Base-by-base conservation (phyloP, 2,113 vertebrate species). In the Loxodonta africana region DNA sequence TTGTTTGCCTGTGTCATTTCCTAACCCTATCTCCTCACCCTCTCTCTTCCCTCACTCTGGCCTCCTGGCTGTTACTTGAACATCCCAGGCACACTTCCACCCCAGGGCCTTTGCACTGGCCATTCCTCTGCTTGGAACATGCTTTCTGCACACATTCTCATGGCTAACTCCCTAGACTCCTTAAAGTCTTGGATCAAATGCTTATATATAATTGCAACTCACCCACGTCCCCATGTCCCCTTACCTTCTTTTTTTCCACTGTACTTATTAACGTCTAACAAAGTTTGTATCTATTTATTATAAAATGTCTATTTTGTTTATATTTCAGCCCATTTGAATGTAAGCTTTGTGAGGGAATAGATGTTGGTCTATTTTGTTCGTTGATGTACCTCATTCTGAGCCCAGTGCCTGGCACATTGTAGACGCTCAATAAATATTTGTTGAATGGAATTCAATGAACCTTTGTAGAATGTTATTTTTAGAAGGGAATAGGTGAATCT, bases 171-270 rank as follows among this genome's bases (percentile, higher is more conserved):
- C 71, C 63, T 46, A 28, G 69, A 48, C 30, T 69, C 17, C 37
- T 69, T 78, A 30, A 60, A 8, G 8, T 33, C 46, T 25, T 30
- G 15, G 62, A 30, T 25, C 44, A 28, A 33, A 9, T 26, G 48
- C 12, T 62, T 82, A 9, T 30, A 3, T n/a, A 53, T 48, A 51
- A 82, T 7, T 18, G 65, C 48, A 82, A 10, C 57, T 95, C 12
- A 11, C 11, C 9, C 46, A n/a, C 10, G 33, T 21, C 9, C 62
- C 0, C 5, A 1, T 0, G 6, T 26, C 62, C 33, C 62, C 9
- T 41, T 69, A 18, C 62, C 62, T 71, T 51, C 7, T 44, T 25
- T 53, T 23, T 83, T 44, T 26, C 41, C 44, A 57, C 25, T 46
- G 71, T 20, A 67, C 87, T 57, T 41, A 37, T 67, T 63, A 20